A percentile compares a stretch with the other conserved stretches of the same genome.
These are phyloP conservation scores for Poliocrania exsul DNA, from an alignment of 2,797 vertebrate species.

Conservation along the genomic window DNA sequence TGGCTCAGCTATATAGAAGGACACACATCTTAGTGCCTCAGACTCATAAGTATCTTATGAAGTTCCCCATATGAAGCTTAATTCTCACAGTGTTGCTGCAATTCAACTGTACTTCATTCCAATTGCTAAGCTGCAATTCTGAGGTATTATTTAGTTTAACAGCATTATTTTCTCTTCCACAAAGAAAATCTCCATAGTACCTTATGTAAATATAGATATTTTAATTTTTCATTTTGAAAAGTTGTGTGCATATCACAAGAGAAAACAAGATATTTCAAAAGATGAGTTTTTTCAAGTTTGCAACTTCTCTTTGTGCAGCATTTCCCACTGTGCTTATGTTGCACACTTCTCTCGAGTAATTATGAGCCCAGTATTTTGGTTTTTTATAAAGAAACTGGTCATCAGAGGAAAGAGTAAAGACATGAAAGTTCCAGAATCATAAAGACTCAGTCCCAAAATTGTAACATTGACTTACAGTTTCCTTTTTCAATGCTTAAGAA, in stretches of 20 bases:
- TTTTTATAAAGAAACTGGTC: not conserved
- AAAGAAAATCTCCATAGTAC: not conserved
- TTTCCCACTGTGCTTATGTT: not conserved
- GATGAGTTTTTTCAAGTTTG: not conserved
- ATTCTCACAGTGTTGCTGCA: not conserved
- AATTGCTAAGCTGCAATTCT: not conserved
- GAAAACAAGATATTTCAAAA: not conserved
- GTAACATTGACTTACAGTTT: not conserved
- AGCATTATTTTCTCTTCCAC: not conserved
- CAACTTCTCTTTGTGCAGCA: not conserved
- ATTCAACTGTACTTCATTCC: not conserved
- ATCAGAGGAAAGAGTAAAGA: not conserved
- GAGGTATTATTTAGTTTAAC: not conserved
- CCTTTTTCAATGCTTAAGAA: not conserved
- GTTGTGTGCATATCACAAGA: not conserved
- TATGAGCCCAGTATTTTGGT: accelerated
- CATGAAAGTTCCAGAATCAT: not conserved
- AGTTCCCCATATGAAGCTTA: not conserved
- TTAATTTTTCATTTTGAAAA: not conserved
- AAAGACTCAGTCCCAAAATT: not conserved
- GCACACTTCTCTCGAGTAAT: not conserved
- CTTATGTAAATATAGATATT: not conserved
- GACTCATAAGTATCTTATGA: not conserved
- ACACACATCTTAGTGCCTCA: not conserved
- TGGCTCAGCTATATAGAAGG: not conserved